phyloP scores from a whole-genome alignment of 1,140 invertebrate genomes.

The Leptopilina clavipes region DNA sequence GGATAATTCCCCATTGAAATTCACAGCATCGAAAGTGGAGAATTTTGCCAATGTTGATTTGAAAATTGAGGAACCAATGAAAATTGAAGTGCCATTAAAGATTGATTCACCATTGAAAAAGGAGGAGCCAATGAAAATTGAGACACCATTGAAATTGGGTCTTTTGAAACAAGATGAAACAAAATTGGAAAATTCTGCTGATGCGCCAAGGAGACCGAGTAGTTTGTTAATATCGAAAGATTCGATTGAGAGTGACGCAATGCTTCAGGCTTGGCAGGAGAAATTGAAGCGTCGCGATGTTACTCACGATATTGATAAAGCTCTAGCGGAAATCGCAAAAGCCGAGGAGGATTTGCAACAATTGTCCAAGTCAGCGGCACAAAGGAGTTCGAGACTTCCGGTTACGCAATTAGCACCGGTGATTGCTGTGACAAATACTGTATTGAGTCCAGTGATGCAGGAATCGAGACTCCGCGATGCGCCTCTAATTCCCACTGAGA shows the following conservation, averaged over 20 bases:
- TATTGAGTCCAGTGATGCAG: conserved; percentile 73
- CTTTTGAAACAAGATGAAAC: conserved; percentile 45
- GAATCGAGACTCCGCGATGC: conserved; percentile 69
- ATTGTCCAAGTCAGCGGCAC: conserved; percentile 55
- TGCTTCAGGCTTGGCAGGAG: conserved; percentile 69
- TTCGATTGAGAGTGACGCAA: conserved; percentile 54
- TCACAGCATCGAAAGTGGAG: neutral
- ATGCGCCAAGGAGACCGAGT: conserved; percentile 62
- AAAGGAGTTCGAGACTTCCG: conserved; percentile 61
- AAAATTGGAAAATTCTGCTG: conserved; percentile 49
- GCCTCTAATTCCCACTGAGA: conserved; percentile 61
- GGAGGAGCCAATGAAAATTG: conserved; percentile 72
- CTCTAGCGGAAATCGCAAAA: conserved; percentile 69
- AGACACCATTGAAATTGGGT: conserved; percentile 73
- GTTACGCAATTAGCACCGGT: conserved; percentile 69
- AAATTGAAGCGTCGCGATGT: conserved; percentile 65
- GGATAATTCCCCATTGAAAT: neutral
- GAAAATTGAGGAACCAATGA: conserved; percentile 43
- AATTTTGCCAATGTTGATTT: neutral
- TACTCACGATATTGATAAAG: conserved; percentile 62
- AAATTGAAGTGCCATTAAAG: conserved; percentile 58
- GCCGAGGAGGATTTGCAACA: conserved; percentile 72
- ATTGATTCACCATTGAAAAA: conserved; percentile 76
- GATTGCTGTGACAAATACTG: conserved; percentile 71
- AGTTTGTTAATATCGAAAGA: conserved; percentile 56